These are phyloP conservation scores for Serranus cabrilla DNA, from an alignment of 2,797 vertebrate species.

Conservation along the genomic window DNA sequence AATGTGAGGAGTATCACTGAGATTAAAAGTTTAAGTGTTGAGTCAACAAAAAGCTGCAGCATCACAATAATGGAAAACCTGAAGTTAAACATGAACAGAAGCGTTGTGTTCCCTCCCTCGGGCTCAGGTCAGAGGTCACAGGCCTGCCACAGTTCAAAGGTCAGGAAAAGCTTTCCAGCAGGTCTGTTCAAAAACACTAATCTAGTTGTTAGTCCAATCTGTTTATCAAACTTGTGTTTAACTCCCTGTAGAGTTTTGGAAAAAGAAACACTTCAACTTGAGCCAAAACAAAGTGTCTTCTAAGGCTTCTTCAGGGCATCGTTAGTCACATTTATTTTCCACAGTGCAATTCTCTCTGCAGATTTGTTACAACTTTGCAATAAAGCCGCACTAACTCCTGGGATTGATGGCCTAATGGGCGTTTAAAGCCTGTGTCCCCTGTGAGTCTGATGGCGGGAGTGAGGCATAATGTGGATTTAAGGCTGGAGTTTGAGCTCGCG, in stretches of 20 bases:
- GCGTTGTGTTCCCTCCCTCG: constrained; percentile 25
- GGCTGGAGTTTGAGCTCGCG: constrained; percentile 30
- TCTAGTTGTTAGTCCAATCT: constrained; percentile 12
- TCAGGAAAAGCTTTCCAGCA: constrained; percentile 32
- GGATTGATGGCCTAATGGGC: constrained; percentile 58
- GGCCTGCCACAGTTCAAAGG: constrained; percentile 52
- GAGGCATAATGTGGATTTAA: constrained; percentile 50
- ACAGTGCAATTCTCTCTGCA: constrained; percentile 22
- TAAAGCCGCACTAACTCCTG: constrained; percentile 47
- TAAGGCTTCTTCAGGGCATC: constrained; percentile 12
- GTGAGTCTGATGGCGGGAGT: constrained; percentile 30
- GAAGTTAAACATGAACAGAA: constrained; percentile 53
- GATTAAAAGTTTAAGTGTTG: background rate
- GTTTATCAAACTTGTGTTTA: constrained; percentile 4
- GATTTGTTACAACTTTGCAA: constrained; percentile 37
- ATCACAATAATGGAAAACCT: constrained; percentile 2
- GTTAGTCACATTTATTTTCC: constrained; percentile 29
- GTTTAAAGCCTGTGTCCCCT: constrained; percentile 48
- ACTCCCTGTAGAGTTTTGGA: background rate
- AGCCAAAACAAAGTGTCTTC: background rate
- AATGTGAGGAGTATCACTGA: background rate
- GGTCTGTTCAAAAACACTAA: constrained; percentile 21
- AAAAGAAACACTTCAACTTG: background rate
- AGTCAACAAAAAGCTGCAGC: background rate
- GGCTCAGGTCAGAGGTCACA: constrained; percentile 52